Conservation (phyloP, 2,113 vertebrate genomes). For the Xerus inauris region DNA sequence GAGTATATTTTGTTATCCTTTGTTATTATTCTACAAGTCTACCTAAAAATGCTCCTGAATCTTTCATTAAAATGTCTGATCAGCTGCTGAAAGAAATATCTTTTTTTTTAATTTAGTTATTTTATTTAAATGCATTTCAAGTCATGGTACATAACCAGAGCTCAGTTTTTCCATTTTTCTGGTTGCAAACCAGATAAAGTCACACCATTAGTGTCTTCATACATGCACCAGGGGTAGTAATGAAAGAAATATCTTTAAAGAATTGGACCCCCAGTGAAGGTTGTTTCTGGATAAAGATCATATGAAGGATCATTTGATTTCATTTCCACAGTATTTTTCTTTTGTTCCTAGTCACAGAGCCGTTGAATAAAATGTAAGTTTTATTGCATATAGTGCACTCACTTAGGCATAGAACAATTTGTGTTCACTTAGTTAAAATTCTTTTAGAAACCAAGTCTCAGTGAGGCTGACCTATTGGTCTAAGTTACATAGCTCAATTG, state of each 20-base stretch:
- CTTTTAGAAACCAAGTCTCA: neutral
- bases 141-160: too few relatives aligned
- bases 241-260: neutral
- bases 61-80: neutral
- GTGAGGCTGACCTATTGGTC: neutral
- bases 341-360: neutral
- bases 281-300: neutral
- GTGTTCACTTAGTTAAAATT: neutral
- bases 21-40: neutral
- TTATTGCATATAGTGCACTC: neutral
- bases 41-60: neutral
- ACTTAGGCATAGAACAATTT: too few relatives aligned
- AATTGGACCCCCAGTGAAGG: too few relatives aligned
- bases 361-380: neutral
- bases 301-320: neutral
- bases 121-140: too few relatives aligned
- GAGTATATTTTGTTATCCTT: slow-evolving; percentile 7
- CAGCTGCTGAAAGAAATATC: neutral
- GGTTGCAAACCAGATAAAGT: too few relatives aligned
- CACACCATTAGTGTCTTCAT: too few relatives aligned
- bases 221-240: too few relatives aligned
- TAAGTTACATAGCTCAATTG: neutral
- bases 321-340: neutral
- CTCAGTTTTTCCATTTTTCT: too few relatives aligned
- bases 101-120: too few relatives aligned